A percentile compares a stretch with the other conserved stretches of the same genome.
phyloP scores from a whole-genome alignment of 2,113 vertebrate species.

The Rafetus swinhoei region DNA sequence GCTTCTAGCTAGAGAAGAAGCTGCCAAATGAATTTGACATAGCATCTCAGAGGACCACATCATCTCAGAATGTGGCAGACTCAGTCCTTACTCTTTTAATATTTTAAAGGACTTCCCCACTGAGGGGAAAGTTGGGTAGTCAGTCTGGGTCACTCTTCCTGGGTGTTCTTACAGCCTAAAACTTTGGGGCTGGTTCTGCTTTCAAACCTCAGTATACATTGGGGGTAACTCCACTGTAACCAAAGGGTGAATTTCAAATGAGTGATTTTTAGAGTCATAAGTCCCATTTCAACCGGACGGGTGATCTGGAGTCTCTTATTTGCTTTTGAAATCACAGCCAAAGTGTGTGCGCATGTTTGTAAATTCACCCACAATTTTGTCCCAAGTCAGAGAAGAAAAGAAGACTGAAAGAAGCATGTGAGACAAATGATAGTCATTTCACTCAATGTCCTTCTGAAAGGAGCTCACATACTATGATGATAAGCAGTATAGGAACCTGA shows the following conservation, averaged over 20 bases:
- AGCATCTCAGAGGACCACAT: background rate
- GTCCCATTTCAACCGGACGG: background rate
- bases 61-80: background rate
- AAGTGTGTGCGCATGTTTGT: background rate
- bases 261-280: background rate
- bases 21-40: background rate
- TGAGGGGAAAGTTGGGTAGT: background rate
- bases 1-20: accelerated
- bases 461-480: background rate
- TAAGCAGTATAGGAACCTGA: background rate
- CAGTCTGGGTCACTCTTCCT: background rate
- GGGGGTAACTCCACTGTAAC: background rate
- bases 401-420: background rate
- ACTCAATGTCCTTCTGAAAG: background rate
- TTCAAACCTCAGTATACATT: background rate
- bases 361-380: background rate
- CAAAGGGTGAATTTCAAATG: background rate
- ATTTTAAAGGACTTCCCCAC: background rate
- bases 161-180: background rate
- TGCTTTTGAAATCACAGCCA: background rate
- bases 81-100: background rate
- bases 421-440: background rate
- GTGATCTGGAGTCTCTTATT: background rate
- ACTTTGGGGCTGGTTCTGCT: too few species aligned
- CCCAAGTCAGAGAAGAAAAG: background rate